A percentile compares a stretch with the other conserved stretches of the same genome.
Evolutionary conservation across 2,888 invertebrate genomes (phyloP).

Genomic region (Ichneumoninae sp.): DNA sequence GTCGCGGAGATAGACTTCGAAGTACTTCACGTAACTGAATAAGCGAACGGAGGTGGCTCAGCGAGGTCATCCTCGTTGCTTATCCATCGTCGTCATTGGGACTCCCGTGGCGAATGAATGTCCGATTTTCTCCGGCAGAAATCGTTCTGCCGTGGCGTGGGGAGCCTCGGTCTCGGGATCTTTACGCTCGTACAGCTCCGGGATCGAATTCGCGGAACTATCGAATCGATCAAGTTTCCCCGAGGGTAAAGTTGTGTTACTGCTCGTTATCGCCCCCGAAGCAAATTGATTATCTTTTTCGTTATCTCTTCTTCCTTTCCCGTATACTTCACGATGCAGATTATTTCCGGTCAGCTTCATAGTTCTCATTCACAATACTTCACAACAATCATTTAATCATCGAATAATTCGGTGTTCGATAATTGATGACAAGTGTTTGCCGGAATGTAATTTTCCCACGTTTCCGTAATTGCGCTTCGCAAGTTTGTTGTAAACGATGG

Average conservation of each 20-base stretch:
- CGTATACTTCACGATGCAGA: no score
- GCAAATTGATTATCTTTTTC: no score
- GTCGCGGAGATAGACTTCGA: conserved; percentile 32
- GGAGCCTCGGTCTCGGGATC: not conserved
- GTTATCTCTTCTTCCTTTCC: no score
- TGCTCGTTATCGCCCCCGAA: no score
- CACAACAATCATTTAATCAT: no score
- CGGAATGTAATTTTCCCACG: no score
- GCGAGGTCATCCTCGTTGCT: conserved; percentile 49
- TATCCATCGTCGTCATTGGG: conserved; percentile 41
- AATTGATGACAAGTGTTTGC: no score
- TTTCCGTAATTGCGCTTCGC: no score
- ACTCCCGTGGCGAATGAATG: conserved; percentile 13
- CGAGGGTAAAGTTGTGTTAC: not conserved
- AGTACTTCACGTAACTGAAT: conserved; percentile 50
- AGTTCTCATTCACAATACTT: no score
- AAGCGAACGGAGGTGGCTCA: conserved; percentile 25
- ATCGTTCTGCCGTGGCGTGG: conserved; percentile 21
- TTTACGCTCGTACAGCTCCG: conserved; percentile 20
- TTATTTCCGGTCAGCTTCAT: no score
- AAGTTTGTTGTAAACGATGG: not conserved
- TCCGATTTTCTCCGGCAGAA: conserved; percentile 41
- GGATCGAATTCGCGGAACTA: conserved; percentile 26
- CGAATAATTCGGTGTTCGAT: no score
- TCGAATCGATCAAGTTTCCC: conserved; percentile 27